Evolutionary conservation across 2,797 vertebrate genomes (phyloP).

Genomic region (Schizopygopsis pylzovi): DNA sequence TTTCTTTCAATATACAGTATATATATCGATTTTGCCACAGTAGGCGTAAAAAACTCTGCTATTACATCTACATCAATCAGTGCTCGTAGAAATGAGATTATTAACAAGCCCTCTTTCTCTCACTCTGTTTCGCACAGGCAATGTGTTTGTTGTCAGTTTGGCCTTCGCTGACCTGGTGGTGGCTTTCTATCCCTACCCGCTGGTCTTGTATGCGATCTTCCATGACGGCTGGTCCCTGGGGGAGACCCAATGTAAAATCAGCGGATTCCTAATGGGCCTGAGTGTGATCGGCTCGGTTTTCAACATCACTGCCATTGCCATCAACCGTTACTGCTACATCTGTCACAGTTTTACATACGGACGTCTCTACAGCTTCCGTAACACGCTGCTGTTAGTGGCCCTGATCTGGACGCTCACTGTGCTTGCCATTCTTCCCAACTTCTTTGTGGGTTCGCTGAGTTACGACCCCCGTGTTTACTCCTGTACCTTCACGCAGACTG

Average conservation of each 20-base stretch:
- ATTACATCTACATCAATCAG: neutral
- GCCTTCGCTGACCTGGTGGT: conserved; percentile 82
- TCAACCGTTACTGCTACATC: conserved; percentile 88
- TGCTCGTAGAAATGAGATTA: neutral
- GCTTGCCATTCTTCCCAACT: conserved; percentile 82
- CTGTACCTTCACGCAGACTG: conserved; percentile 85
- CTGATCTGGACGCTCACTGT: conserved; percentile 83
- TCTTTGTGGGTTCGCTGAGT: conserved; percentile 82
- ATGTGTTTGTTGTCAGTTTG: conserved; percentile 83
- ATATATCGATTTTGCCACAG: neutral
- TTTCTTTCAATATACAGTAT: too few relatives aligned
- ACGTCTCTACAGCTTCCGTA: conserved; percentile 81
- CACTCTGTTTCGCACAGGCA: conserved; percentile 68
- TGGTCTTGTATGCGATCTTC: conserved; percentile 82
- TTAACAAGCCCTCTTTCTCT: conserved; percentile 18
- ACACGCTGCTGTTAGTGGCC: conserved; percentile 81
- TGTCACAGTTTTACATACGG: conserved; percentile 84
- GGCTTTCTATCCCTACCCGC: conserved; percentile 81
- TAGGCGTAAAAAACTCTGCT: neutral
- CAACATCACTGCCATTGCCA: conserved; percentile 85
- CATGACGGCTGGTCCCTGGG: conserved; percentile 82
- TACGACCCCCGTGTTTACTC: conserved; percentile 85
- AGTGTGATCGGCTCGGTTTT: conserved; percentile 87
- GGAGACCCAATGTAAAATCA: conserved; percentile 82
- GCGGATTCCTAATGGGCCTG: conserved; percentile 85